phyloP scores from a whole-genome alignment of 2,797 vertebrate species.

The Linurgus olivaceus region DNA sequence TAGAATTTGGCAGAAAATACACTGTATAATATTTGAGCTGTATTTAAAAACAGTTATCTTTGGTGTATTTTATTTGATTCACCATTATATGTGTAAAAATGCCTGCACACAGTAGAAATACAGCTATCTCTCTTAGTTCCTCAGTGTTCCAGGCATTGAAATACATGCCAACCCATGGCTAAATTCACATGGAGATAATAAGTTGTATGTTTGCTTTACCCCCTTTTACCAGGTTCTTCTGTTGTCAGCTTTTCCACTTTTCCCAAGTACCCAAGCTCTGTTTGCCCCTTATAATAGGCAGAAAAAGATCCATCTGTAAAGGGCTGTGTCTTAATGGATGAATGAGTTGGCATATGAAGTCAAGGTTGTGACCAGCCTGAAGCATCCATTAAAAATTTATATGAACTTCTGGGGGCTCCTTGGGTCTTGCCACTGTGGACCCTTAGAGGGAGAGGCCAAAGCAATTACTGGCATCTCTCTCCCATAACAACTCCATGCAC shows the following conservation, averaged over 20 bases:
- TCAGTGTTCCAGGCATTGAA: not conserved
- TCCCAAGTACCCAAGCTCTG: not conserved
- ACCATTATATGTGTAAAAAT: not conserved
- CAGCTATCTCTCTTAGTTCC: not conserved
- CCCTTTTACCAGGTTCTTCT: not conserved
- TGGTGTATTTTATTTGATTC: not conserved
- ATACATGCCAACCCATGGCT: not conserved
- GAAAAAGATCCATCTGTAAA: not conserved
- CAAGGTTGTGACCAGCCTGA: not conserved
- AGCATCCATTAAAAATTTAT: not conserved
- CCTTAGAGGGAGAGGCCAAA: not conserved
- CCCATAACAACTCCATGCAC: accelerated
- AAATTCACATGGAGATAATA: not conserved
- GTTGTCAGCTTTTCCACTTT: not conserved
- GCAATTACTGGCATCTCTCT: accelerated
- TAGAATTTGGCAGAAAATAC: not conserved
- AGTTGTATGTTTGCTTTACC: not conserved
- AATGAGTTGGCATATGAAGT: not conserved
- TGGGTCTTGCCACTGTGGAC: not conserved
- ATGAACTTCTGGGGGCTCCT: not conserved
- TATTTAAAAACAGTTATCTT: not conserved
- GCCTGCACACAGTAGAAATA: not conserved
- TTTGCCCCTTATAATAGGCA: not conserved
- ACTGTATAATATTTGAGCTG: not conserved
- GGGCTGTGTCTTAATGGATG: not conserved